Conservation (phyloP, 2,888 invertebrate species). For the Clepsis dumicolana region DNA sequence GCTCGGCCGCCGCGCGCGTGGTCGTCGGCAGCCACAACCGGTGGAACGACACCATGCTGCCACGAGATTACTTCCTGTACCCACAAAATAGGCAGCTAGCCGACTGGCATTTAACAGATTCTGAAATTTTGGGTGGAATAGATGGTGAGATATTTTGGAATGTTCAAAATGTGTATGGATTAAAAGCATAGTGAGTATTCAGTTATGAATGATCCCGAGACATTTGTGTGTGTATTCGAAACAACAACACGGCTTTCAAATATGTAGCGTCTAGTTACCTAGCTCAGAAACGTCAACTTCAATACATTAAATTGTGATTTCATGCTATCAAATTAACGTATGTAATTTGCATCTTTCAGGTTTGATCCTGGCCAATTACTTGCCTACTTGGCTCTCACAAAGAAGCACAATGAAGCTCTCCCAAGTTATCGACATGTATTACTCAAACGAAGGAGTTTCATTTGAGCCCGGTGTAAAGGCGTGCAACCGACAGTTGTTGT, state of each 20-base stretch:
- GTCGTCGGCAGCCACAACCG: conserved; percentile 84
- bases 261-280: too few relatives aligned
- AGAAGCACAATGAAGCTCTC: conserved; percentile 84
- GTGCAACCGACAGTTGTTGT: conserved; percentile 82
- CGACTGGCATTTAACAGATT: conserved; percentile 88
- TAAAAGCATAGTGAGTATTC: too few relatives aligned
- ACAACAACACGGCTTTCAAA: too few relatives aligned
- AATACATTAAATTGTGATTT: too few relatives aligned
- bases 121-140: conserved; percentile 89
- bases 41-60: conserved; percentile 89
- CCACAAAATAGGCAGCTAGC: conserved; percentile 70
- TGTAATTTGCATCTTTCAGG: conserved; percentile 67
- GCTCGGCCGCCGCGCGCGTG: conserved; percentile 70
- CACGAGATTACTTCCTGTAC: conserved; percentile 84
- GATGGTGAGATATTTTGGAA: conserved; percentile 82
- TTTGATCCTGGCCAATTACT: conserved; percentile 81
- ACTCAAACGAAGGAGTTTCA: conserved; percentile 87
- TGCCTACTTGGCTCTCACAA: conserved; percentile 82
- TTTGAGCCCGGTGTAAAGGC: conserved; percentile 86
- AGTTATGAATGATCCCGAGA: too few relatives aligned
- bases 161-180: not conserved
- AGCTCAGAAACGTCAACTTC: too few relatives aligned
- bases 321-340: not conserved
- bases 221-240: too few relatives aligned
- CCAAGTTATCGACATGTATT: conserved; percentile 89